Percentiles rank a stretch among this genome's conserved stretches.
Conservation (phyloP, 2,113 vertebrate species). For the Leucopternis melanops region DNA sequence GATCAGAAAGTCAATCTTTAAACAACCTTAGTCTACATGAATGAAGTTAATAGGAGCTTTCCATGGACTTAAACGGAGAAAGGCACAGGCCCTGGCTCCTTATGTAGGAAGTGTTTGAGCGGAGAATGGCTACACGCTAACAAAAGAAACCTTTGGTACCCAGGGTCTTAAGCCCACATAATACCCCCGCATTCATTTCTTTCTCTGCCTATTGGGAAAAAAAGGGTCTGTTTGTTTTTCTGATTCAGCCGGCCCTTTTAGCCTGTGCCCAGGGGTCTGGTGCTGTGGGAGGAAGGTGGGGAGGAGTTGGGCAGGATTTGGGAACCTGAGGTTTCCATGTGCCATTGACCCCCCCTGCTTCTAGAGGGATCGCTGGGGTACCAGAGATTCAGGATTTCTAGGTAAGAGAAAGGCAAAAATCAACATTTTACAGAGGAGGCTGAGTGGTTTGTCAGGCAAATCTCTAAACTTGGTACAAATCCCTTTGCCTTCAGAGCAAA, state of each 20-base stretch:
- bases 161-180: slow-evolving; percentile 74
- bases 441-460: neutral
- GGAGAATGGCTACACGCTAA: slow-evolving; percentile 69
- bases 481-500: neutral
- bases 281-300: neutral
- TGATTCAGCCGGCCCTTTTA: slow-evolving; percentile 73
- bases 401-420: neutral
- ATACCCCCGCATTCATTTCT: slow-evolving; percentile 75
- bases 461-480: neutral
- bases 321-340: neutral
- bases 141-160: slow-evolving; percentile 80
- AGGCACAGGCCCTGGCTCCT: slow-evolving; percentile 33
- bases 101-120: slow-evolving; percentile 70
- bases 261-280: neutral
- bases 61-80: slow-evolving; percentile 6
- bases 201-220: slow-evolving; percentile 62
- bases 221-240: slow-evolving; percentile 81
- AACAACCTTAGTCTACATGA: slow-evolving; percentile 1
- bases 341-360: neutral
- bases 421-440: neutral
- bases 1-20: slow-evolving; percentile 62
- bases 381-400: neutral
- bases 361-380: neutral
- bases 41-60: slow-evolving; percentile 59
- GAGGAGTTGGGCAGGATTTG: neutral